phyloP scores from a whole-genome alignment of 2,888 invertebrate species.

The Drosophila ezoana region DNA sequence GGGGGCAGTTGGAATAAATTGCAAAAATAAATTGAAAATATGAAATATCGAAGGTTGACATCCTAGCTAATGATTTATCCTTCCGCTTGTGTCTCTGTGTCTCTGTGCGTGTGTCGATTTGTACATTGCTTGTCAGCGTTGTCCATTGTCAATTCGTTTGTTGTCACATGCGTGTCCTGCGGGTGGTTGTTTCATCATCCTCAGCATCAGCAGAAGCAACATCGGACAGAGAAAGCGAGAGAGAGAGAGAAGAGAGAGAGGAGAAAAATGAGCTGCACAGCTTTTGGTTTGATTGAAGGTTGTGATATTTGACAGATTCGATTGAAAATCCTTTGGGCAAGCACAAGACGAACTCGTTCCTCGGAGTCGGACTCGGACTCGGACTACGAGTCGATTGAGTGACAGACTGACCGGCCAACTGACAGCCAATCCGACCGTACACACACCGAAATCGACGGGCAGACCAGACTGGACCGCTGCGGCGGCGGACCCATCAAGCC shows the following conservation, averaged over 20 bases:
- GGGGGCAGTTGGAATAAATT: slow-evolving; percentile 63
- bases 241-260: slow-evolving; percentile 5
- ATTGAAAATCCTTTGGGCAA: slow-evolving; percentile 80
- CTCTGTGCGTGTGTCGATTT: slow-evolving; percentile 37
- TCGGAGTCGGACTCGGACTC: slow-evolving; percentile 21
- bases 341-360: slow-evolving; percentile 53
- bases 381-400: slow-evolving; percentile 48
- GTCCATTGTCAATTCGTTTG: slow-evolving; percentile 66
- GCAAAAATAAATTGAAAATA: slow-evolving; percentile 75
- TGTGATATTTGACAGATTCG: slow-evolving; percentile 84
- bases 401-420: slow-evolving; percentile 65
- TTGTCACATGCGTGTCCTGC: slow-evolving; percentile 66
- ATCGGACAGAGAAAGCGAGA: slow-evolving; percentile 21
- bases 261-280: slow-evolving; percentile 72
- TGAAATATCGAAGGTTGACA: slow-evolving; percentile 67
- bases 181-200: slow-evolving; percentile 68
- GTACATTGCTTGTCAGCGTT: slow-evolving; percentile 57
- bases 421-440: slow-evolving; percentile 60
- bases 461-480: slow-evolving; percentile 30
- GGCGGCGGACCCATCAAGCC: slow-evolving; percentile 47
- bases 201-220: slow-evolving; percentile 36
- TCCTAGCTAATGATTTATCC: slow-evolving; percentile 68
- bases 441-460: slow-evolving; percentile 27
- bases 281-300: slow-evolving; percentile 82
- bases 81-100: slow-evolving; percentile 34